phyloP scores from a whole-genome alignment of 2,797 vertebrate genomes.

The Halcyon smyrnensis region DNA sequence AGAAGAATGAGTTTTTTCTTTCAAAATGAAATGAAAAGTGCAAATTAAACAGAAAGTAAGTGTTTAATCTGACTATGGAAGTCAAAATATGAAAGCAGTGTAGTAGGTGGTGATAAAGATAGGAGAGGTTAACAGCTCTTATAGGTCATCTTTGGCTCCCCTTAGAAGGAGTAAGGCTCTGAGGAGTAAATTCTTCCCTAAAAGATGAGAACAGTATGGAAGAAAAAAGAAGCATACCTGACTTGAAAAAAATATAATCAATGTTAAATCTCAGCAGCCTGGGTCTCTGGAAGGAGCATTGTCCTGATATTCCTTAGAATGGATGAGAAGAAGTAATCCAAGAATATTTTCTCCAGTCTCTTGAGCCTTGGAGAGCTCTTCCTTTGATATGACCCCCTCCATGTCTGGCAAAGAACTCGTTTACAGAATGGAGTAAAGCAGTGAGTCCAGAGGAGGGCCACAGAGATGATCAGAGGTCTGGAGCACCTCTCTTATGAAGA shows the following conservation, averaged over 20 bases:
- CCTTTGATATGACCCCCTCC: not conserved
- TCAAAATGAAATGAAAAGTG: not conserved
- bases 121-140: not conserved
- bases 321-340: not conserved
- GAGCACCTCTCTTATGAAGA: not conserved
- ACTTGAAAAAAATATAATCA: not conserved
- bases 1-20: not conserved
- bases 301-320: not conserved
- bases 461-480: not conserved
- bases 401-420: not conserved
- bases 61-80: not conserved
- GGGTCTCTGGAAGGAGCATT: not conserved
- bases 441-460: not conserved
- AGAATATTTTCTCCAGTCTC: not conserved
- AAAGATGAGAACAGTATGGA: not conserved
- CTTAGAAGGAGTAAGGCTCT: not conserved
- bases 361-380: not conserved
- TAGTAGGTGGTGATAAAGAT: not conserved
- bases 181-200: not conserved
- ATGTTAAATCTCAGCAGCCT: not conserved
- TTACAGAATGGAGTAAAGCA: not conserved
- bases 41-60: not conserved
- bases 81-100: not conserved
- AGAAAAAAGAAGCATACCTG: not conserved
- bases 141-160: fast-evolving